A percentile compares a stretch with the other conserved stretches of the same genome.
These are phyloP conservation scores for Leuciscus waleckii DNA, from an alignment of 2,797 vertebrate genomes.

Conservation along the genomic window DNA sequence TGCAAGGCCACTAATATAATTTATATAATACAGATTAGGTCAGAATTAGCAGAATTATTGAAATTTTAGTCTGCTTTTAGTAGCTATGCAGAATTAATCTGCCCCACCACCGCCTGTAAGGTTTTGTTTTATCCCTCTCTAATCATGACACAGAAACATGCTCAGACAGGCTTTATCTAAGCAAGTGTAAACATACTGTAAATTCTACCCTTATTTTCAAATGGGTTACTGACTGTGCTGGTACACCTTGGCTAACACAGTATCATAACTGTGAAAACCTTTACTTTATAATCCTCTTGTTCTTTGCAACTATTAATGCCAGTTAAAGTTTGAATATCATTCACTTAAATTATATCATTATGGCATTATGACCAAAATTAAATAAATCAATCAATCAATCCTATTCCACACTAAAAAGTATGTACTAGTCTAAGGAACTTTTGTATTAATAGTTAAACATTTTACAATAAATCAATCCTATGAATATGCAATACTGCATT, in stretches of 20 bases:
- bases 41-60: slow-evolving; percentile 34
- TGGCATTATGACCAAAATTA: not conserved
- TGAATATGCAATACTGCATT: slow-evolving; percentile 17
- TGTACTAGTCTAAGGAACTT: not conserved
- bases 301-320: not conserved
- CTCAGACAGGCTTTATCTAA: slow-evolving; percentile 24
- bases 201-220: not conserved
- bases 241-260: not conserved
- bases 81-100: slow-evolving; percentile 27
- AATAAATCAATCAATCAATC: not conserved
- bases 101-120: slow-evolving; percentile 1
- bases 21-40: slow-evolving; percentile 45
- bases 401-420: not conserved
- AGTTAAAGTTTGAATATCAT: not conserved
- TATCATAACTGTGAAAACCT: not conserved
- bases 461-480: not conserved
- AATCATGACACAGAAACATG: slow-evolving; percentile 29
- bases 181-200: slow-evolving; percentile 26
- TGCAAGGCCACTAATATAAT: not conserved
- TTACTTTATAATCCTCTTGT: not conserved
- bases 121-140: slow-evolving; percentile 17
- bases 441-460: not conserved
- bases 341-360: not conserved
- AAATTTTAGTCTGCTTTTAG: slow-evolving; percentile 30
- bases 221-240: not conserved